Percentiles rank a stretch among this genome's conserved stretches.
Conservation (phyloP, 2,888 invertebrate genomes). For the Drosophila mulleri region DNA sequence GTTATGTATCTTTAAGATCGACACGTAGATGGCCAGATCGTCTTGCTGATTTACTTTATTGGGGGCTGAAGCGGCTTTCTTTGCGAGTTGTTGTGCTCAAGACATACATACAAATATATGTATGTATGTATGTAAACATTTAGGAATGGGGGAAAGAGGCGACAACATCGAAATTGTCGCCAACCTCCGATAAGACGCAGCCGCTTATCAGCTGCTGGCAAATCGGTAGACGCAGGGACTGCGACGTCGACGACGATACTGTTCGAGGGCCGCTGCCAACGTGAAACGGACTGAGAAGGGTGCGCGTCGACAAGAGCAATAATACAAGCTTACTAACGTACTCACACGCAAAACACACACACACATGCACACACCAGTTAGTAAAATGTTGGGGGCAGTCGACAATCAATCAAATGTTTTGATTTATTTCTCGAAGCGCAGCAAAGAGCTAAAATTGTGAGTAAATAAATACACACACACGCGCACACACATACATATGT, state of each 20-base stretch:
- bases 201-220: constrained; percentile 45
- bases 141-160: constrained; percentile 6
- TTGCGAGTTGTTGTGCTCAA: background rate
- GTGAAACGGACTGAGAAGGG: constrained; percentile 46
- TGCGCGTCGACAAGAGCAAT: constrained; percentile 11
- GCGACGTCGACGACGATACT: constrained; percentile 25
- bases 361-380: background rate
- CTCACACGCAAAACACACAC: background rate
- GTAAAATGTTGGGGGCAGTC: constrained; percentile 36
- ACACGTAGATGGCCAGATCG: background rate
- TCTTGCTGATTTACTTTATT: constrained; percentile 1
- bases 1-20: background rate
- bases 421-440: constrained; percentile 51
- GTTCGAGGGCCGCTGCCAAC: constrained; percentile 35
- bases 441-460: constrained; percentile 35
- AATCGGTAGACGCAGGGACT: constrained; percentile 52
- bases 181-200: constrained; percentile 50
- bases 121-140: no score
- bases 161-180: constrained; percentile 44
- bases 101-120: no score
- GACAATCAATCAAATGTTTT: constrained; percentile 62
- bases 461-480: constrained; percentile 34
- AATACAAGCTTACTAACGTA: background rate
- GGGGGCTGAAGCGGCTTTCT: background rate
- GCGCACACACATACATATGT: constrained; percentile 3